A percentile compares a stretch with the other conserved stretches of the same genome.
Conservation (phyloP, 2,797 vertebrate genomes). For the Tamandua tetradactyla region DNA sequence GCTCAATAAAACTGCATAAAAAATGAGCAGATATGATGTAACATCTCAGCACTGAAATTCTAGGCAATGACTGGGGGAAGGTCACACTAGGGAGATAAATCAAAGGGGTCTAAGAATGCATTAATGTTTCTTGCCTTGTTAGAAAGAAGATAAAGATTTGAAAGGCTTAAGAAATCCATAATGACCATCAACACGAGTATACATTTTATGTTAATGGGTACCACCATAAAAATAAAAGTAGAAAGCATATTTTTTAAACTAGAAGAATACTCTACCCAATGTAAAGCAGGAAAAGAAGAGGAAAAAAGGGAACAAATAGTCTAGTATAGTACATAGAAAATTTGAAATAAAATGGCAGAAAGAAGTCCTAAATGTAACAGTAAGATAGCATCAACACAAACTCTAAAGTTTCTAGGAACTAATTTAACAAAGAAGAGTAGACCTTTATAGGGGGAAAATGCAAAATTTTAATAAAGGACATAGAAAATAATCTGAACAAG, state of each 20-base stretch:
- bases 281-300: neutral
- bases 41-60: neutral
- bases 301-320: neutral
- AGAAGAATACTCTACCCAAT: neutral
- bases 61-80: too few relatives aligned
- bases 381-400: neutral
- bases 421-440: neutral
- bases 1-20: too few relatives aligned
- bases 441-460: neutral
- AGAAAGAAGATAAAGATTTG: neutral
- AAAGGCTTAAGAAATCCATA: neutral
- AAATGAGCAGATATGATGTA: too few relatives aligned
- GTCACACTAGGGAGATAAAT: neutral
- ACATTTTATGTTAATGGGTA: neutral
- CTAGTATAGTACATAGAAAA: neutral
- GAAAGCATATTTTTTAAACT: neutral
- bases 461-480: neutral
- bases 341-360: neutral
- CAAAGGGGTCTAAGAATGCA: neutral
- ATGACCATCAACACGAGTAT: neutral
- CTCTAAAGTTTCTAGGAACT: neutral
- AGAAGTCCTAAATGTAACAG: neutral
- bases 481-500: neutral
- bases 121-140: too few relatives aligned
- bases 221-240: neutral